Evolutionary conservation across 2,888 invertebrate genomes (phyloP).

Genomic region (Craniophora ligustri): DNA sequence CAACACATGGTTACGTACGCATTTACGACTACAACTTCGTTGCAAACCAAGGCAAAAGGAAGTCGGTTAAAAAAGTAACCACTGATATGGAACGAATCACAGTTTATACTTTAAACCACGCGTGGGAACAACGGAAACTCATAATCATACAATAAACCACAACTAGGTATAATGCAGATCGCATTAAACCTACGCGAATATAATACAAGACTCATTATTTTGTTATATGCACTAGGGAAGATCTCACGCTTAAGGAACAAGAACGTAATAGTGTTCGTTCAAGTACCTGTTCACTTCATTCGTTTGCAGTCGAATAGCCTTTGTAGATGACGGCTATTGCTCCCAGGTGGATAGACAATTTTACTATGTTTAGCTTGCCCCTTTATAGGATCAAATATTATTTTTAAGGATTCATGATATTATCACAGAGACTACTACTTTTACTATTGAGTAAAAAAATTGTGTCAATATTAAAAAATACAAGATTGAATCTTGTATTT

Average conservation of each 20-base stretch:
- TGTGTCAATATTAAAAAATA: too few species aligned
- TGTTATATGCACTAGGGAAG: conserved; percentile 20
- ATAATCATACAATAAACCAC: conserved; percentile 66
- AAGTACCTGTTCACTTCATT: conserved; percentile 25
- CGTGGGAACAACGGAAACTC: conserved; percentile 63
- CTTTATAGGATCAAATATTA: too few species aligned
- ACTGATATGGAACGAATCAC: conserved; percentile 30
- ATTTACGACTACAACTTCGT: conserved; percentile 6
- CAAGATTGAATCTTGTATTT: too few species aligned
- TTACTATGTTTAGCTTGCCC: too few species aligned
- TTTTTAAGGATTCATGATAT: too few species aligned
- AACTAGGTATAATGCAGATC: conserved; percentile 46
- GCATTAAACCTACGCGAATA: conserved; percentile 48
- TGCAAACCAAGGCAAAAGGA: conserved; percentile 25
- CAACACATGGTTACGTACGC: conserved; percentile 6
- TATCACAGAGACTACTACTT: too few species aligned
- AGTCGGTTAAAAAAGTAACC: conserved; percentile 28
- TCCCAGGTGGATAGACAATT: not conserved
- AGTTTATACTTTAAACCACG: conserved; percentile 31
- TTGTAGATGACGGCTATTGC: not conserved
- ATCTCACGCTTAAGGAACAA: conserved; percentile 29
- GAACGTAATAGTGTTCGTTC: conserved; percentile 27
- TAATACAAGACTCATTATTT: conserved; percentile 22
- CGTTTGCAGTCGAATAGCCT: not conserved
- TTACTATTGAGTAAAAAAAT: too few species aligned